A percentile compares a stretch with the other conserved stretches of the same genome.
Evolutionary conservation across 2,113 vertebrate species (phyloP).

Genomic region (Mesitornis unicolor): DNA sequence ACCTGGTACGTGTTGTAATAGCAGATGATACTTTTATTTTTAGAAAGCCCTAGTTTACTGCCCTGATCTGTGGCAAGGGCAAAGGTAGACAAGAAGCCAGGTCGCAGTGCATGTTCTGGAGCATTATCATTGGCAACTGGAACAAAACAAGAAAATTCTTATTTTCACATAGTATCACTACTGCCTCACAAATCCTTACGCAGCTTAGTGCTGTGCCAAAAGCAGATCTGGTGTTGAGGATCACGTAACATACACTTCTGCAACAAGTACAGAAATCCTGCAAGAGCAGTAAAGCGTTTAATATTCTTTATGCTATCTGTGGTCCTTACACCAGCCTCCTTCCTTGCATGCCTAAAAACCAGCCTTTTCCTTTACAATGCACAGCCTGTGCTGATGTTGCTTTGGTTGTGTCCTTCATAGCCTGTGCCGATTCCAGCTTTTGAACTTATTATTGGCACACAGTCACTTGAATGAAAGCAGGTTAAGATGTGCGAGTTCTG

Average conservation of each 20-base stretch:
- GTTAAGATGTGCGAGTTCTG: not conserved
- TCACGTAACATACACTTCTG: accelerated
- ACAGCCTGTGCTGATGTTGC: not conserved
- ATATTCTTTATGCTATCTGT: not conserved
- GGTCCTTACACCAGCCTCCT: accelerated
- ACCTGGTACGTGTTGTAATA: slow-evolving; percentile 98
- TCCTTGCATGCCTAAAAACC: not conserved
- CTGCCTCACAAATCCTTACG: not conserved
- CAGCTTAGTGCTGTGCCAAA: not conserved
- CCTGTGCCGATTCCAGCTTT: accelerated
- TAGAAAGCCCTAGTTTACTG: slow-evolving; percentile 96
- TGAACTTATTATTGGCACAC: not conserved
- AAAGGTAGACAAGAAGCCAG: slow-evolving; percentile 93
- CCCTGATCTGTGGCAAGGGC: slow-evolving; percentile 97
- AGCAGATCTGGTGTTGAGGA: not conserved
- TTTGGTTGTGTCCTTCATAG: accelerated
- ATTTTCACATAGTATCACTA: not conserved
- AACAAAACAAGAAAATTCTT: not conserved
- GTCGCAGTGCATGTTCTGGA: slow-evolving; percentile 91
- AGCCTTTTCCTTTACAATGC: not conserved
- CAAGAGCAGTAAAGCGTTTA: accelerated
- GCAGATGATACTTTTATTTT: slow-evolving; percentile 99
- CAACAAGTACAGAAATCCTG: not conserved
- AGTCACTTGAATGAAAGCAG: not conserved
- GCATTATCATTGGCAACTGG: slow-evolving; percentile 97